phyloP scores from a whole-genome alignment of 2,797 vertebrate species.

The Acridotheres tristis region DNA sequence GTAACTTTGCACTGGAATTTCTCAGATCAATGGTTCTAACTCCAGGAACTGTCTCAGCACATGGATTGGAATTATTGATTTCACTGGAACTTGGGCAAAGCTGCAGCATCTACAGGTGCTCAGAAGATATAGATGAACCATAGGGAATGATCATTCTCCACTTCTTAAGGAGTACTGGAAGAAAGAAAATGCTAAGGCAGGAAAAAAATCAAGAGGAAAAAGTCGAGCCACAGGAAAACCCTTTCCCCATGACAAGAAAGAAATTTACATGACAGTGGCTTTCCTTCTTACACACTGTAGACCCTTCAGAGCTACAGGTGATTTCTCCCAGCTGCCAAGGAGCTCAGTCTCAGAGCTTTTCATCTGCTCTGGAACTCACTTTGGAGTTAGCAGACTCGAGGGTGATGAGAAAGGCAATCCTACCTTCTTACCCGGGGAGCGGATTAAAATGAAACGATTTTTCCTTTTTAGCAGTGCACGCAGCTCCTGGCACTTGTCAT shows the following conservation, averaged over 20 bases:
- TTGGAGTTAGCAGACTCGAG: background rate
- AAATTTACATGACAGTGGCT: background rate
- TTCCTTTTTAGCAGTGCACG: constrained; percentile 88
- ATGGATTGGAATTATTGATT: background rate
- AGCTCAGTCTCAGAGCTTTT: background rate
- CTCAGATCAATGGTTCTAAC: background rate
- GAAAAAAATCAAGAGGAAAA: background rate
- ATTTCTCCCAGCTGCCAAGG: background rate
- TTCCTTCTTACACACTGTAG: background rate
- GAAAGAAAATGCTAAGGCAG: background rate
- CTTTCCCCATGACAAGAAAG: background rate
- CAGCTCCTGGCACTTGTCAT: constrained; percentile 91
- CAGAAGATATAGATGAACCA: background rate
- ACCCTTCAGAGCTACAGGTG: background rate
- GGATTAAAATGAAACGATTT: constrained; percentile 88
- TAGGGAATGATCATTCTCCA: background rate
- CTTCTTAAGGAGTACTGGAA: background rate
- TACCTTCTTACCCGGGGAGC: constrained; percentile 89
- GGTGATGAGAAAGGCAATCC: constrained; percentile 64
- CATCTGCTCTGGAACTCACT: background rate
- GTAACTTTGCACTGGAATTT: background rate
- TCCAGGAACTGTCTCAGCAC: background rate
- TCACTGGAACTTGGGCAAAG: background rate
- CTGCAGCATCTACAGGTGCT: background rate
- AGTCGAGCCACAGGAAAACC: background rate